phyloP scores from a whole-genome alignment of 1,140 invertebrate species.

The Heliconius congener region DNA sequence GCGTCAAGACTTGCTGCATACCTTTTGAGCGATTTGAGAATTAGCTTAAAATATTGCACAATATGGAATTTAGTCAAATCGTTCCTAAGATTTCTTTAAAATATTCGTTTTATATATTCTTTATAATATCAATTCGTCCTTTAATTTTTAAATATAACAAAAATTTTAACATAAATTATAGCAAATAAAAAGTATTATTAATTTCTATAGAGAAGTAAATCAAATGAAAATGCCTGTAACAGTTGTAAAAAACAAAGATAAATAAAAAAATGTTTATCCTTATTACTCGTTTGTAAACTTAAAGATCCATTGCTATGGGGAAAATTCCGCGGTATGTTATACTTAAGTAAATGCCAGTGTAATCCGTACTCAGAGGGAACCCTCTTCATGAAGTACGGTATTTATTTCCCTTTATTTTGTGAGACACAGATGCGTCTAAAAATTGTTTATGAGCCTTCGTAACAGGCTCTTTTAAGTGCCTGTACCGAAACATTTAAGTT shows the following conservation, averaged over 20 bases:
- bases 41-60: background rate
- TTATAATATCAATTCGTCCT: too few relatives aligned
- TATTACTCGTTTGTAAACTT: conserved; percentile 43
- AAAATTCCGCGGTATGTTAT: conserved; percentile 53
- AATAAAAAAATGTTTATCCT: conserved; percentile 28
- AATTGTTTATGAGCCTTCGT: conserved; percentile 35
- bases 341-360: conserved; percentile 49
- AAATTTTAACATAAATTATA: background rate
- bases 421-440: conserved; percentile 54
- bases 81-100: background rate
- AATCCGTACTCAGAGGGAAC: conserved; percentile 48
- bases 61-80: background rate
- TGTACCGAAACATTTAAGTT: conserved; percentile 8
- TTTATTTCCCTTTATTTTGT: conserved; percentile 52
- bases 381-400: conserved; percentile 41
- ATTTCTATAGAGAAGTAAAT: background rate
- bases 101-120: too few relatives aligned
- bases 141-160: too few relatives aligned
- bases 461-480: conserved; percentile 26
- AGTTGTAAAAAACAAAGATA: conserved; percentile 12
- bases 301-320: conserved; percentile 50
- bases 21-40: background rate
- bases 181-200: background rate
- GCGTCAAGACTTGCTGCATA: background rate
- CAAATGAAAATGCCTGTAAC: background rate